phyloP scores from a whole-genome alignment of 2,888 invertebrate species.

The Drosophila tripunctata region DNA sequence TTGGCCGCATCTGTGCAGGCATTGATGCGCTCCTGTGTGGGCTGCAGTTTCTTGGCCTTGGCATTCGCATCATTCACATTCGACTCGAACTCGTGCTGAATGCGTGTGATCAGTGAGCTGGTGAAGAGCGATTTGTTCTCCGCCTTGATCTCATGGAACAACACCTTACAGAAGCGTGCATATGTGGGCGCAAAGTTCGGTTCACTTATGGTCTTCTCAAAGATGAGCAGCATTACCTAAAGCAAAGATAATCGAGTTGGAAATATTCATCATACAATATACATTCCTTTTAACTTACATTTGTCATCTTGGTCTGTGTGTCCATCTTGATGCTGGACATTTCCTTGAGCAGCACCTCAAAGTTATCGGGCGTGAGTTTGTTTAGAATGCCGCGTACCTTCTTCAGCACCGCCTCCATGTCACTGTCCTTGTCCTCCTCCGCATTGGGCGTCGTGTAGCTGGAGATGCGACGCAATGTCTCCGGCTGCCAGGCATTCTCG shows the following conservation, averaged over 20 bases:
- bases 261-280: not conserved
- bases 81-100: conserved; percentile 81
- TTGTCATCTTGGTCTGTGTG: conserved; percentile 78
- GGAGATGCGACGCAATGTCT: conserved; percentile 66
- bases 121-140: conserved; percentile 76
- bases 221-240: conserved; percentile 82
- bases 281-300: conserved; percentile 55
- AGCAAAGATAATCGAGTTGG: not conserved
- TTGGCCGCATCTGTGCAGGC: conserved; percentile 69
- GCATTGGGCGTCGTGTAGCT: conserved; percentile 16
- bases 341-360: conserved; percentile 80
- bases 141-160: conserved; percentile 80
- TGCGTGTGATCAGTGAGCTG: conserved; percentile 73
- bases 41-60: conserved; percentile 79
- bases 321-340: conserved; percentile 80
- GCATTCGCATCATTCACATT: conserved; percentile 83
- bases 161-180: conserved; percentile 82
- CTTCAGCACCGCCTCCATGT: conserved; percentile 78
- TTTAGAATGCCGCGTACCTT: conserved; percentile 83
- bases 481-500: conserved; percentile 82
- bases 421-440: conserved; percentile 53
- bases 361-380: conserved; percentile 82
- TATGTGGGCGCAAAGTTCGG: conserved; percentile 83
- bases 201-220: conserved; percentile 83
- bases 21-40: conserved; percentile 73